A percentile compares a stretch with the other conserved stretches of the same genome.
Conservation (phyloP, 2,797 vertebrate genomes). For the Spea hammondii region DNA sequence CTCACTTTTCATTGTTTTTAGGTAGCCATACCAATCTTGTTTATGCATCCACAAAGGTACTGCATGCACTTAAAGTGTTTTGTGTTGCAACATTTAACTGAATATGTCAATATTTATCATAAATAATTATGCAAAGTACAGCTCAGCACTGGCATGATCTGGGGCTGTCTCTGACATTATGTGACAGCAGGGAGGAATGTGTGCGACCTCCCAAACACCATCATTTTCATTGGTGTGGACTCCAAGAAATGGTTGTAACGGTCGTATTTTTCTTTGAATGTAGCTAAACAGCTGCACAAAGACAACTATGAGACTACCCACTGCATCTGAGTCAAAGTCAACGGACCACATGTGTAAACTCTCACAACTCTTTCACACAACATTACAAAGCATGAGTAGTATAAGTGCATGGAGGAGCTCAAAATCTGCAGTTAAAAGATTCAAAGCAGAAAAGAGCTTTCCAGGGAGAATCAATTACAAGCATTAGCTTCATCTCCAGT, state of each 20-base stretch:
- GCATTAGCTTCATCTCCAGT: not conserved
- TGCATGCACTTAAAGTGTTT: not conserved
- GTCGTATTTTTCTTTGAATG: slow-evolving; percentile 4
- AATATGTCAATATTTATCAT: not conserved
- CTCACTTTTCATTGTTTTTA: not conserved
- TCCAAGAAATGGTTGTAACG: slow-evolving; percentile 19
- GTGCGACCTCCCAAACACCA: slow-evolving; percentile 21
- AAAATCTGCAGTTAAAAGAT: not conserved
- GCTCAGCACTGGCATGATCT: not conserved
- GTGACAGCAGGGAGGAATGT: slow-evolving; percentile 17
- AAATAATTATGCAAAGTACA: not conserved
- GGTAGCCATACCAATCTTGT: not conserved
- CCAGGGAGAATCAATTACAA: not conserved
- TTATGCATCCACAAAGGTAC: not conserved
- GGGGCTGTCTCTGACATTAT: not conserved
- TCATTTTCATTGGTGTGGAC: slow-evolving; percentile 12
- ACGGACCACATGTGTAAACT: slow-evolving; percentile 24
- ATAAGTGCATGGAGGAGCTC: slow-evolving; percentile 6
- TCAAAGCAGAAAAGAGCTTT: not conserved
- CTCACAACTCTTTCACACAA: not conserved
- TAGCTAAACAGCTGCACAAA: slow-evolving; percentile 14
- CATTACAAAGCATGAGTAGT: not conserved
- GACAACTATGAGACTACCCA: slow-evolving; percentile 4
- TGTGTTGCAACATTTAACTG: not conserved
- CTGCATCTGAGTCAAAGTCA: slow-evolving; percentile 22